Percentiles rank a stretch among this genome's conserved stretches.
Conservation (phyloP, 2,113 vertebrate genomes). For the Sardina pilchardus region DNA sequence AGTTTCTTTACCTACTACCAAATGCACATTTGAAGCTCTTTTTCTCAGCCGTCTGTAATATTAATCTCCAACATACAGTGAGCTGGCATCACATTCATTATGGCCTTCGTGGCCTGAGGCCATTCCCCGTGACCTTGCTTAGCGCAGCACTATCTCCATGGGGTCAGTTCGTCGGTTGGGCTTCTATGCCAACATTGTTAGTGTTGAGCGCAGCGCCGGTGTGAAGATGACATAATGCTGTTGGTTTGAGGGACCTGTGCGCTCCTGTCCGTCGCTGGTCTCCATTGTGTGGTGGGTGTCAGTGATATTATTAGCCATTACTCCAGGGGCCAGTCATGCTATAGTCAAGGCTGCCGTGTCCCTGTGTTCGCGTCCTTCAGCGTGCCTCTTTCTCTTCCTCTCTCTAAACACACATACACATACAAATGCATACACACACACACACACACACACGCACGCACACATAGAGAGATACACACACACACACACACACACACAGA, state of each 20-base stretch:
- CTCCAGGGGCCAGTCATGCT: slow-evolving; percentile 38
- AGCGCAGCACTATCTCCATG: background rate
- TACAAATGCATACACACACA: too few relatives aligned
- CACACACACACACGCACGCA: background rate
- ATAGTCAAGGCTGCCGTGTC: slow-evolving; percentile 40
- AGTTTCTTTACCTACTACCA: background rate
- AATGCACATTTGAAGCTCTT: background rate
- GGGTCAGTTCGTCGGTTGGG: background rate
- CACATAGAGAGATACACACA: background rate
- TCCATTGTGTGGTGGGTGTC: background rate
- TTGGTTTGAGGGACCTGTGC: background rate
- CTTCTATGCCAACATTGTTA: background rate
- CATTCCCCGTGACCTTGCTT: background rate
- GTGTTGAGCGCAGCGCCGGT: background rate
- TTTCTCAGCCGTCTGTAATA: background rate
- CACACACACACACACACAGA: background rate
- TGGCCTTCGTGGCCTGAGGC: background rate
- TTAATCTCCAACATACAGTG: background rate
- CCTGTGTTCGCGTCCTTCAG: slow-evolving; percentile 39
- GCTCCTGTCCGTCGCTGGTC: background rate
- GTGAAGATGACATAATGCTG: slow-evolving; percentile 1
- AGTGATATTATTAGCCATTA: slow-evolving; percentile 47
- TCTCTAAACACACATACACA: background rate
- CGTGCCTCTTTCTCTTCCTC: slow-evolving; percentile 1
- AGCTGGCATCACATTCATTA: slow-evolving; percentile 5